phyloP scores from a whole-genome alignment of 2,797 vertebrate species.

The Gephyroberyx darwinii region DNA sequence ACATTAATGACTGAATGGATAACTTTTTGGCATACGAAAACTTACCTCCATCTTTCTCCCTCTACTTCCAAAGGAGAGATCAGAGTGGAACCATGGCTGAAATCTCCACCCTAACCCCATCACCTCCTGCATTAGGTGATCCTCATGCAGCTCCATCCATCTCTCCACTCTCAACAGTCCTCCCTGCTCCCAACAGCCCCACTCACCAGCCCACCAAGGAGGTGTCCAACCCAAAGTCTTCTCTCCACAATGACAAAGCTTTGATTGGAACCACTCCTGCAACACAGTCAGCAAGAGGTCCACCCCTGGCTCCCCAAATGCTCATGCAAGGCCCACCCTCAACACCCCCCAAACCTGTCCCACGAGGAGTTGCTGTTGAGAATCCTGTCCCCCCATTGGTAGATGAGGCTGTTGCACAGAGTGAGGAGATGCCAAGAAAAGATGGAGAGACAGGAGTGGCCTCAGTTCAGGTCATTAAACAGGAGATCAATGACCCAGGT shows the following conservation, averaged over 20 bases:
- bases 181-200: slow-evolving; percentile 38
- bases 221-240: slow-evolving; percentile 69
- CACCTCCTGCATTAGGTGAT: slow-evolving; percentile 74
- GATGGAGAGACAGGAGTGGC: slow-evolving; percentile 15
- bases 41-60: slow-evolving; percentile 7
- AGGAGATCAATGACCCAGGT: slow-evolving; percentile 25
- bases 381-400: slow-evolving; percentile 13
- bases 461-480: slow-evolving; percentile 6
- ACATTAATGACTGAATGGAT: background rate
- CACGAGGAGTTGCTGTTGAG: slow-evolving; percentile 10
- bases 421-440: slow-evolving; percentile 29
- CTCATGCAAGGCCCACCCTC: background rate
- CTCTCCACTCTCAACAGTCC: slow-evolving; percentile 54
- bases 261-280: slow-evolving; percentile 53
- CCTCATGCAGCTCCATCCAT: slow-evolving; percentile 66
- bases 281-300: slow-evolving; percentile 17
- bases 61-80: slow-evolving; percentile 55
- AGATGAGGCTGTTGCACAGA: slow-evolving; percentile 31
- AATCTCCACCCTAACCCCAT: slow-evolving; percentile 76
- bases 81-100: slow-evolving; percentile 80
- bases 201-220: slow-evolving; percentile 56
- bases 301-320: background rate
- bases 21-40: background rate
- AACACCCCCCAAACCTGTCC: slow-evolving; percentile 16
- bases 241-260: slow-evolving; percentile 73